Percentiles rank a stretch among this genome's conserved stretches.
phyloP scores from a whole-genome alignment of 2,888 invertebrate species.

The Rhaphigaster nebulosa region DNA sequence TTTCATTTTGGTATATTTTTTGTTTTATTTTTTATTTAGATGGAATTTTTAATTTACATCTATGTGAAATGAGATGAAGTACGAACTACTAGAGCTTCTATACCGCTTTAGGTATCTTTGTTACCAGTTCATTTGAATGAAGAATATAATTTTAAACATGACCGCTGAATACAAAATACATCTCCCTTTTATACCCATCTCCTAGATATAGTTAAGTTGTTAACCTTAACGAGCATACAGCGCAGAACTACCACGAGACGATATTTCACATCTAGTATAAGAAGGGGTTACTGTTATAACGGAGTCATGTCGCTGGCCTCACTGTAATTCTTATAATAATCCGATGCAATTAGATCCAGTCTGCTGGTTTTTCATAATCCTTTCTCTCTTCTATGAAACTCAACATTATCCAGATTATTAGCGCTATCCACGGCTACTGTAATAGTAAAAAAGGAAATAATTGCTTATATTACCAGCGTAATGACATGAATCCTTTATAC shows the following conservation, averaged over 20 bases:
- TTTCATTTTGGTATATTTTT: too few species aligned
- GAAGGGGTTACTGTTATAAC: slow-evolving; percentile 22
- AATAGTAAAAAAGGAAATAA: not conserved
- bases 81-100: too few species aligned
- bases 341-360: not conserved
- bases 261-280: not conserved
- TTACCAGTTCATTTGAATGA: too few species aligned
- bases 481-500: too few species aligned
- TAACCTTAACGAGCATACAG: not conserved
- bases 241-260: not conserved
- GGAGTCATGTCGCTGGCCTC: not conserved
- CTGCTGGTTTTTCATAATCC: slow-evolving; percentile 26
- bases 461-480: too few species aligned
- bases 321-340: not conserved
- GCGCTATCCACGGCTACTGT: not conserved
- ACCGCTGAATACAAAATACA: too few species aligned
- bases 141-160: too few species aligned
- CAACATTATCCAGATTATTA: not conserved
- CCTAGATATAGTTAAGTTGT: not conserved
- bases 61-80: too few species aligned
- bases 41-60: too few species aligned
- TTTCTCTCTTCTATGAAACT: not conserved
- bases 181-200: not conserved
- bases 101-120: too few species aligned
- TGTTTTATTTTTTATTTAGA: too few species aligned